Evolutionary conservation across 2,113 vertebrate species (phyloP).

Genomic region (Pseudopodoces humilis): DNA sequence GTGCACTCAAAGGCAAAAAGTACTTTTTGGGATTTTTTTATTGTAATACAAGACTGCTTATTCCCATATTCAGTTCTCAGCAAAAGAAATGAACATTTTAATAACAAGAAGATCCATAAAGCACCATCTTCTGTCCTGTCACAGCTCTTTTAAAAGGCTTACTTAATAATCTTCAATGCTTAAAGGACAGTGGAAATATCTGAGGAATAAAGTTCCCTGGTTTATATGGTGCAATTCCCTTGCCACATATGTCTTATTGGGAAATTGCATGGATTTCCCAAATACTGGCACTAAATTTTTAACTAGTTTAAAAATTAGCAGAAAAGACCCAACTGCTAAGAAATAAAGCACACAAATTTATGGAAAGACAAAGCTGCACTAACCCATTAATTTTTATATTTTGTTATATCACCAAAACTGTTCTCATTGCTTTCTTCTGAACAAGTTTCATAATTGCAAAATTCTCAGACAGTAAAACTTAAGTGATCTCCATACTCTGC

Average conservation of each 20-base stretch:
- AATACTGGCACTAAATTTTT: background rate
- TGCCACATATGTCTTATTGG: background rate
- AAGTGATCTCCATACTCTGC: slow-evolving; percentile 14
- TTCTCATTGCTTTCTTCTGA: background rate
- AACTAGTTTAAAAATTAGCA: slow-evolving; percentile 4
- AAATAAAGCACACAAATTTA: background rate
- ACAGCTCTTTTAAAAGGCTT: background rate
- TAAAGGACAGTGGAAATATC: background rate
- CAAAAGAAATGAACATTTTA: background rate
- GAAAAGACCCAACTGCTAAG: background rate
- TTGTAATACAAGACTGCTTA: background rate
- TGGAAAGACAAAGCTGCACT: background rate
- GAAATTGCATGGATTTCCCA: background rate
- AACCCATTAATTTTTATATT: background rate
- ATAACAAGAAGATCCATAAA: background rate
- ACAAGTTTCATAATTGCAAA: background rate
- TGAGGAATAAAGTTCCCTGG: background rate
- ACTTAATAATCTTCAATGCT: background rate
- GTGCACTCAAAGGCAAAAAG: background rate
- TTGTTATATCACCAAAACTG: background rate
- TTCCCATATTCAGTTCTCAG: background rate
- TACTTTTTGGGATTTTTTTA: background rate
- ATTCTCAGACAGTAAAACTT: slow-evolving; percentile 40
- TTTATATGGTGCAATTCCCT: background rate
- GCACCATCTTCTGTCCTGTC: background rate